Percentiles rank a stretch among this genome's conserved stretches.
Evolutionary conservation across 2,888 invertebrate species (phyloP).

Genomic region (Hecatera dysodea): DNA sequence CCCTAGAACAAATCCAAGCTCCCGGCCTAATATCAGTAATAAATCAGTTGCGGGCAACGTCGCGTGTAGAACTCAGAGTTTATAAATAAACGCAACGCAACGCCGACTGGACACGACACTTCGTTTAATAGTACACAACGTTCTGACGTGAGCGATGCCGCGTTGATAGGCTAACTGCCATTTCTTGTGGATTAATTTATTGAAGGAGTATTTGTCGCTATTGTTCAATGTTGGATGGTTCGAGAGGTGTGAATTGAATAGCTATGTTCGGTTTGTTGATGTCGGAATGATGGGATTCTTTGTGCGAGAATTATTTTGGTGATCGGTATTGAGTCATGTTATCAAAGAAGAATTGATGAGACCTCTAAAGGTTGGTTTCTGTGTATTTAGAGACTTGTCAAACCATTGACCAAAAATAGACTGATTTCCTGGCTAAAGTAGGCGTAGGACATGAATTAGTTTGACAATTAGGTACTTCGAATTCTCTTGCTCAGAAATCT

Average conservation of each 20-base stretch:
- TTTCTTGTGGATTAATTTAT: constrained; percentile 55
- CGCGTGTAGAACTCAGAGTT: constrained; percentile 67
- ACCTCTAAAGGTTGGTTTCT: not conserved
- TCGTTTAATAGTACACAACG: constrained; percentile 65
- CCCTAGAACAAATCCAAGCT: constrained; percentile 50
- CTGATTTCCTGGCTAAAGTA: too few relatives aligned
- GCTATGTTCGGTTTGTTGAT: not conserved
- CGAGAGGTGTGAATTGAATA: constrained; percentile 43
- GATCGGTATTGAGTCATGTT: not conserved
- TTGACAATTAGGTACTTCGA: too few relatives aligned
- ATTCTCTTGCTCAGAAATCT: too few relatives aligned
- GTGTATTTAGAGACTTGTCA: too few relatives aligned
- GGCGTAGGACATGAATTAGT: too few relatives aligned
- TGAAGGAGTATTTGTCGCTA: constrained; percentile 60
- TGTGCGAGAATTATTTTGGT: not conserved
- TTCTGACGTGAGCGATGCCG: constrained; percentile 60
- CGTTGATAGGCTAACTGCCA: constrained; percentile 56
- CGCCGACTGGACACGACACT: constrained; percentile 62
- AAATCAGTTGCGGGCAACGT: constrained; percentile 68
- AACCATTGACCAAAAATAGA: too few relatives aligned
- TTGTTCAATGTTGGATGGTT: constrained; percentile 48
- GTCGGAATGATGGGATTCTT: not conserved
- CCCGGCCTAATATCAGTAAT: constrained; percentile 63
- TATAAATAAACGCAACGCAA: constrained; percentile 73
- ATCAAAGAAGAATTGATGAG: not conserved